These are phyloP conservation scores for Cerceris ruficornis DNA, from an alignment of 2,888 invertebrate genomes.

Conservation along the genomic window DNA sequence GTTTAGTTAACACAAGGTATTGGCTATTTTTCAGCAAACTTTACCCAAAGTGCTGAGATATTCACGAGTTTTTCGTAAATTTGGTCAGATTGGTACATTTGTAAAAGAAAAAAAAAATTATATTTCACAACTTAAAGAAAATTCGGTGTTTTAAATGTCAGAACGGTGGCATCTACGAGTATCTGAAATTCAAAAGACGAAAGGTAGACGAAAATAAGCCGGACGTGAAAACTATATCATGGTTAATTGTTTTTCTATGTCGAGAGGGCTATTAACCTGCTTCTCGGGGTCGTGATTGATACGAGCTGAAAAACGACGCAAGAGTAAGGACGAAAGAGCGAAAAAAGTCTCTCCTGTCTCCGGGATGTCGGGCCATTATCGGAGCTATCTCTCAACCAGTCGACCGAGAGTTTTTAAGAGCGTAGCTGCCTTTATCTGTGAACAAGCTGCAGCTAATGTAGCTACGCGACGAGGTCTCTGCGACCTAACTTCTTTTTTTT, in stretches of 20 bases:
- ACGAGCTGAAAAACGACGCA: constrained; percentile 42
- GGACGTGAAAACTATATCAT: constrained; percentile 15
- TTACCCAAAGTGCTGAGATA: no score
- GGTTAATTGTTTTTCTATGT: constrained; percentile 52
- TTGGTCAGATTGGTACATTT: no score
- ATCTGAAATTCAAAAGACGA: neutral
- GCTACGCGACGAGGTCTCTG: constrained; percentile 65
- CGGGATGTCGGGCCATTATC: constrained; percentile 72
- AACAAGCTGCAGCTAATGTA: constrained; percentile 77
- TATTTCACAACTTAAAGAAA: no score
- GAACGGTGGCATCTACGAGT: neutral
- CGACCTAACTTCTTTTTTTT: constrained; percentile 50
- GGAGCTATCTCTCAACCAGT: constrained; percentile 73
- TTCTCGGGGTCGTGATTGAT: constrained; percentile 49
- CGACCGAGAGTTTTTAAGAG: constrained; percentile 72
- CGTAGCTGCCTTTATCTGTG: constrained; percentile 71
- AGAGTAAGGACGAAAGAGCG: constrained; percentile 60
- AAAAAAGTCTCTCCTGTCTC: constrained; percentile 68
- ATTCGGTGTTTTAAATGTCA: no score
- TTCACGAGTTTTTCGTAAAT: no score
- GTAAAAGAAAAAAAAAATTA: no score
- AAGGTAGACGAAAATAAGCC: neutral
- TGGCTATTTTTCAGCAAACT: no score
- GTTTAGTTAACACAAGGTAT: no score
- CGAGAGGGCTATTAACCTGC: constrained; percentile 41